Base-by-base conservation (phyloP, 2,888 invertebrate species). In the Thelaira solivaga region DNA sequence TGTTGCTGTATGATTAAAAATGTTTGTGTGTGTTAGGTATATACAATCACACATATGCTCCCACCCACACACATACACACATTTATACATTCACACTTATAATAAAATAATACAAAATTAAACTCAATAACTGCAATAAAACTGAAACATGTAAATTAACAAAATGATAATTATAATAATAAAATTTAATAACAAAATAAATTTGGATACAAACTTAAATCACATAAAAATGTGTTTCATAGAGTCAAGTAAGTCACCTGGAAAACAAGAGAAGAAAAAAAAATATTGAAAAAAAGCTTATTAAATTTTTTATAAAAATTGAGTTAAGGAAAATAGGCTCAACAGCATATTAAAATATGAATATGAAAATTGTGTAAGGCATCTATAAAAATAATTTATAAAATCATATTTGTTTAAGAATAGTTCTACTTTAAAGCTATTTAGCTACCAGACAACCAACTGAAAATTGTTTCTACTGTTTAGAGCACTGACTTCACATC, bases 261-360 rank as follows among this genome's bases (percentile, higher is more conserved):
- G 18, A 8, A 18, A 22, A 2, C 18, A 16, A 8, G 4, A n/a
- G 39, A 24, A 29, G 18, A 4, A 20, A 53, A 31, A 51, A 43
- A 45, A 8, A 45, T 78, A 53, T 64, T 69, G 65, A 71, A 73
- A 74, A 74, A 74, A 71, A 78, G 74, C 69, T 65, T 74, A 71
- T 78, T 69, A 74, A 74, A 65, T 74, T 67, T 74, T n/a, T n/a
- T n/a, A n/a, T n/a, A n/a, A n/a, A n/a, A n/a, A 73, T 78, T 71
- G 10, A 74, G 71, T 78, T 78, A 74, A 69, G 45, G 69, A 57
- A 77, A 49, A 67, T 26, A 72, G 18, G 53, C 41, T 47, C 41
- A 69, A 55, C 64, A 45, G 26, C 26, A 10, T 31, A 55, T 34
- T 20, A 16, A 62, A 45, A 53, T 41, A 39, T n/a, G n/a, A n/a